These are phyloP conservation scores for Cheilosia vulpina DNA, from an alignment of 2,888 invertebrate species.

Conservation along the genomic window DNA sequence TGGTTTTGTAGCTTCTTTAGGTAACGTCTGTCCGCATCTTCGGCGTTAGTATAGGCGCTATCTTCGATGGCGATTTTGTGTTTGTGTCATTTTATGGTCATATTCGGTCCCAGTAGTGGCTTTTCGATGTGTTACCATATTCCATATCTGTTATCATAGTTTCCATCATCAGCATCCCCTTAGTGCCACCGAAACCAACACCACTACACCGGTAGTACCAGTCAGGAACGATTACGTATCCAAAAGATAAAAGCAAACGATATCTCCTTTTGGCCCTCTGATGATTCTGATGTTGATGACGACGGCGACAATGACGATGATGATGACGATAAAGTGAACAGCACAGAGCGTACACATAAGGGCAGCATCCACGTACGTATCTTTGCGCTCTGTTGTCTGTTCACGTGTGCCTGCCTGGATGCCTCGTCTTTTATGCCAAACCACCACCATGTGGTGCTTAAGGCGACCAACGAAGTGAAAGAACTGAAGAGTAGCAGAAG, in stretches of 20 bases:
- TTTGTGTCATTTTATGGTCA: conserved; percentile 44
- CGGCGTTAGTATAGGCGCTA: background rate
- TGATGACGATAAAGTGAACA: conserved; percentile 53
- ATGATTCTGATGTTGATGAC: conserved; percentile 48
- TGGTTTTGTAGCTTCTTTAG: conserved; percentile 15
- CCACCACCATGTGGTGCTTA: conserved; percentile 21
- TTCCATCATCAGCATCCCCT: conserved; percentile 15
- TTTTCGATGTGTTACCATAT: conserved; percentile 28
- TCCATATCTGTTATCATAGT: conserved; percentile 24
- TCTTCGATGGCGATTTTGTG: conserved; percentile 13
- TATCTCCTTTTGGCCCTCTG: conserved; percentile 44
- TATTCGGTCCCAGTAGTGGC: conserved; percentile 14
- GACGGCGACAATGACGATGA: conserved; percentile 32
- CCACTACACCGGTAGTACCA: conserved; percentile 27
- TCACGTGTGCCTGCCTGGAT: conserved; percentile 24
- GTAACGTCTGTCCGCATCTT: conserved; percentile 16
- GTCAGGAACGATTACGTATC: conserved; percentile 57
- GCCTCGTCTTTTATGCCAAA: conserved; percentile 37
- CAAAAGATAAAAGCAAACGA: conserved; percentile 61
- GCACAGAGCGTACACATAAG: conserved; percentile 26
- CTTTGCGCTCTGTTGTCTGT: conserved; percentile 21
- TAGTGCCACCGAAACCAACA: conserved; percentile 17
- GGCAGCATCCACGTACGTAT: conserved; percentile 53
- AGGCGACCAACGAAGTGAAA: conserved; percentile 42
- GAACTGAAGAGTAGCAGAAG: conserved; percentile 29